Percentiles rank a stretch among this genome's conserved stretches.
Conservation (phyloP, 1,140 invertebrate species). For the Conopomorpha cramerella region DNA sequence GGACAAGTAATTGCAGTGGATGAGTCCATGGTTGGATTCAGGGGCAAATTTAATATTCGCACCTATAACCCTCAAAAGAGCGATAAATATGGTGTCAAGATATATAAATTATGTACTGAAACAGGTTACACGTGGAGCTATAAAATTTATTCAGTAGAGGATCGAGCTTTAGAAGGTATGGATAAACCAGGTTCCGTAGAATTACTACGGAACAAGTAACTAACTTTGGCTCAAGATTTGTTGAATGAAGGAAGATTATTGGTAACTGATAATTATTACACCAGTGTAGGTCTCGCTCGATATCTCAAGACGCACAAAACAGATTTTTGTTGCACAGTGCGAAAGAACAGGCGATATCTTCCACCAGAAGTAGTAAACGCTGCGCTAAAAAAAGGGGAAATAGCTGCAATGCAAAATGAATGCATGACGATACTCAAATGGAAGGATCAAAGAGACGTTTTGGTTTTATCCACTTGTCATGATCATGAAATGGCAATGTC, state of each 20-base stretch:
- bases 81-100: slow-evolving; percentile 32
- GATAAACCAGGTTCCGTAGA: slow-evolving; percentile 6
- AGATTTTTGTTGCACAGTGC: slow-evolving; percentile 6
- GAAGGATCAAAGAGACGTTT: slow-evolving; percentile 19
- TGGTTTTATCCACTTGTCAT: slow-evolving; percentile 16
- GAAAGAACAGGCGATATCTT: slow-evolving; percentile 6
- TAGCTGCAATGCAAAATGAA: slow-evolving; percentile 5
- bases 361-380: slow-evolving; percentile 3
- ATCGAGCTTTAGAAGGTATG: slow-evolving; percentile 1
- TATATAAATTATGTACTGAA: slow-evolving; percentile 28
- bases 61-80: slow-evolving; percentile 26
- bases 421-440: slow-evolving; percentile 19
- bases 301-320: slow-evolving; percentile 5
- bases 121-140: slow-evolving; percentile 16
- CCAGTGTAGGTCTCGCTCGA: slow-evolving; percentile 20
- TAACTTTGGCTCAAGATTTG: slow-evolving; percentile 11
- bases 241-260: slow-evolving; percentile 24
- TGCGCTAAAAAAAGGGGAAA: slow-evolving; percentile 4
- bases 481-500: slow-evolving; percentile 8
- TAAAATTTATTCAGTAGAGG: slow-evolving; percentile 19
- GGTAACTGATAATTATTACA: slow-evolving; percentile 44
- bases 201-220: no score
- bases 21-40: slow-evolving; percentile 32
- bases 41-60: slow-evolving; percentile 21
- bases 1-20: slow-evolving; percentile 24